Evolutionary conservation across 2,797 vertebrate genomes (phyloP), one percentile per base, ranked within the genome.

Genomic region (Channallabes apus): DNA sequence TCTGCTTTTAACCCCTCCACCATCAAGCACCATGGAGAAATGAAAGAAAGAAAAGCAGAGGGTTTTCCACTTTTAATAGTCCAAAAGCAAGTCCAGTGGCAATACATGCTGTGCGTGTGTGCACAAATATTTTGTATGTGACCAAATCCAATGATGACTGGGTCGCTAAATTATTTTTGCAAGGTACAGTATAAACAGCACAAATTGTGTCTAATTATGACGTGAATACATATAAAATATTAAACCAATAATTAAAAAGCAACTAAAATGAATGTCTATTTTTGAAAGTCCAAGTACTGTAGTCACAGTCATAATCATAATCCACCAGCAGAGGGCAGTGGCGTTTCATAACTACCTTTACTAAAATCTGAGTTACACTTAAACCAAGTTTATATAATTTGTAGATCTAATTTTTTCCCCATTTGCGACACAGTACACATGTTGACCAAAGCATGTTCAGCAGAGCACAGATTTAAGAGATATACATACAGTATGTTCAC

Each of bases 311-410:
- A n/a, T 12, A 22, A 15, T 51, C 14, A 22, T 51, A 46, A 51
- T 73, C 38, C 38, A 73, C 22, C 71, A 73, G 14, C 41, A 73
- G 71, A 73, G 46, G 71, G 71, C 71, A 73, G 11, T 73, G 11
- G 14, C 0, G 24, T n/a, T 51, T 73, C 41, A 46, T 22, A 69
- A 22, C 24, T 72, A 14, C 22, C 32, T 69, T 5, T 38, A 6
- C 27, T 35, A 20, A 41, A 8, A 71, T 32, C 35, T 22, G 20
- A 72, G 24, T 46, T 41, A 41, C 24, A 71, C 4, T 38, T 71
- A 41, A 24, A 41, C 68, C 35, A 4, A 41, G 5, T 73, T 51
- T 68, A 32, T 3, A 22, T 17, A 71, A 38, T 22, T 18, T 71
- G 68, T 38, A 46, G 68, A 17, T 35, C 12, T 14, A 65, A 17